Percentiles rank a stretch among this genome's conserved stretches.
Evolutionary conservation across 2,888 invertebrate genomes (phyloP).

Genomic region (Tromatobia lineatoria): DNA sequence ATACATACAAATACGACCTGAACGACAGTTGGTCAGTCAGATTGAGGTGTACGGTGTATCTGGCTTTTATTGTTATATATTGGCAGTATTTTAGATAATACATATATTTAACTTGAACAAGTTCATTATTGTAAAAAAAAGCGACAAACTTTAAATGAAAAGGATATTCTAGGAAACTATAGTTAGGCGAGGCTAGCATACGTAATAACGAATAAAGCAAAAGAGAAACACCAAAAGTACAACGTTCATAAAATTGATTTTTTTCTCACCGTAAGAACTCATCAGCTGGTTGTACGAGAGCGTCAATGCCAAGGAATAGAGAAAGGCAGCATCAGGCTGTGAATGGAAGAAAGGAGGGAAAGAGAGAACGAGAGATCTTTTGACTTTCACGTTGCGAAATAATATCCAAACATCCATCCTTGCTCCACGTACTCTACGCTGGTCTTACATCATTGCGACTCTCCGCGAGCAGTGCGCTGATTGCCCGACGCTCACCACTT

Average conservation of each 20-base stretch:
- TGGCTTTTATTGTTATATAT: neutral
- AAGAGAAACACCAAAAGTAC: neutral
- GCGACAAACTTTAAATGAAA: neutral
- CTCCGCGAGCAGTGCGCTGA: neutral
- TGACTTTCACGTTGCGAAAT: slow-evolving; percentile 80
- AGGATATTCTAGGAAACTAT: neutral
- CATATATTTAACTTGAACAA: neutral
- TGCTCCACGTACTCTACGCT: slow-evolving; percentile 1
- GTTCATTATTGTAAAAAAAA: neutral
- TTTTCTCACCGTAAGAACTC: neutral
- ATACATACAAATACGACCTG: slow-evolving; percentile 4
- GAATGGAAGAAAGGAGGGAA: slow-evolving; percentile 44
- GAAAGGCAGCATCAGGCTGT: slow-evolving; percentile 4
- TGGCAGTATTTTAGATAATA: neutral
- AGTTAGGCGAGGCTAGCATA: neutral
- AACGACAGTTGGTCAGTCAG: neutral
- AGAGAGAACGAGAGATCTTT: slow-evolving; percentile 71
- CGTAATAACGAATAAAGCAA: neutral
- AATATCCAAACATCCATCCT: slow-evolving; percentile 75
- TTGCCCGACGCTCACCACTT: neutral
- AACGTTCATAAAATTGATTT: neutral
- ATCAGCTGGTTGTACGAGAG: slow-evolving; percentile 3
- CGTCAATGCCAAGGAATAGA: neutral
- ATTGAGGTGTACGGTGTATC: neutral
- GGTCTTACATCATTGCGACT: slow-evolving; percentile 18